Evolutionary conservation across 2,797 vertebrate genomes (phyloP), one percentile per base, ranked within the genome.

Genomic region (Amniataba percoides): DNA sequence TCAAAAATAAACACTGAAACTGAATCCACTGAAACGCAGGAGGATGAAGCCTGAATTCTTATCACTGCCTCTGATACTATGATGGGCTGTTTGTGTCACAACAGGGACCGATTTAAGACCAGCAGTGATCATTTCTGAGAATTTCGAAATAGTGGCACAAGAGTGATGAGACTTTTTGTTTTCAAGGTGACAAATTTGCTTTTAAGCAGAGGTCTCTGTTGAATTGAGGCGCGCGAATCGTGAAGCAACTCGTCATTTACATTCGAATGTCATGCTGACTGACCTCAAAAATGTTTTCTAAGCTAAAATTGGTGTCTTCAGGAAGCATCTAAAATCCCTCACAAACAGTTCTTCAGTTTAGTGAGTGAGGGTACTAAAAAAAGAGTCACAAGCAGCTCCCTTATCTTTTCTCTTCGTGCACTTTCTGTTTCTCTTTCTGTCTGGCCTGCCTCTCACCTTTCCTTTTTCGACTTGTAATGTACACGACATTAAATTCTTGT

Each of bases 1-100:
- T 92, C 85, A 80, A 87, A 91, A 89, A 90, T 87, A 91, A 91
- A 90, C 81, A 83, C 69, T 80, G 78, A 89, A 92, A 90, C 82
- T 63, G 65, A 84, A 92, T 77, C 89, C 42, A 69, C 61, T 78
- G 75, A 80, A 84, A 84, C 19, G 25, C 77, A 21, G 55, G 39
- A 71, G 65, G 70, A 74, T 23, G 27, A 55, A 64, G 52, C 40
- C 62, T 58, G 4, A 62, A 25, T 16, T 60, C 65, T 69, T 19
- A 55, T 36, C 43, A n/a, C 49, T 36, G 2, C 8, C 19, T 51
- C 14, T 11, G 25, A 57, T 23, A 25, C 3, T 15, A 3, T 1
- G 3, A 36, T 21, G n/a, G 7, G 31, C 25, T 19, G 11, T 36
- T 18, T 6, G 8, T 77, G 58, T 34, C 67, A 61, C 40, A 42